A percentile compares a stretch with the other conserved stretches of the same genome.
These are phyloP conservation scores for Cataglyphis hispanica DNA, from an alignment of 1,140 invertebrate genomes.

Conservation along the genomic window DNA sequence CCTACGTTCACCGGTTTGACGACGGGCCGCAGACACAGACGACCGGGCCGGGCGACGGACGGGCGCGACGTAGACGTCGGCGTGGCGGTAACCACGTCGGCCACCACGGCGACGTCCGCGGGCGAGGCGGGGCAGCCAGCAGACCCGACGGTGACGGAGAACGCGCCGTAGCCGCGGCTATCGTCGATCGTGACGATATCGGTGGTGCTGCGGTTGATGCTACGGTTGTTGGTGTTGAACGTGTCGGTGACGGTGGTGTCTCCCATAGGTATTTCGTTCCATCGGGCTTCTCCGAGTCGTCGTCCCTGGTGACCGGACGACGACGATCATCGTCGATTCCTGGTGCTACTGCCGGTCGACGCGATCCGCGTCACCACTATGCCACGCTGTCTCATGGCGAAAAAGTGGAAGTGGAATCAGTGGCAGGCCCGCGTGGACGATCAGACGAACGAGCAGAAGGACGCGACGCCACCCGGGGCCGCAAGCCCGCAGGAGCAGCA, in stretches of 20 bases:
- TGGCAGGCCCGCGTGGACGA: conserved; percentile 91
- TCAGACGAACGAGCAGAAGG: conserved; percentile 74
- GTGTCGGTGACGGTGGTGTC: conserved; percentile 65
- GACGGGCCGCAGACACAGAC: conserved; percentile 50
- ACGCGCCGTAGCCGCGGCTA: conserved; percentile 45
- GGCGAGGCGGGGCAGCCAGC: conserved; percentile 15
- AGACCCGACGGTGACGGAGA: conserved; percentile 21
- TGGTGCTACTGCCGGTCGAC: conserved; percentile 6
- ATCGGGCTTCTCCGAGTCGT: conserved; percentile 1
- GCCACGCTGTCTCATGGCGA: conserved; percentile 96
- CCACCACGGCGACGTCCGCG: conserved; percentile 51
- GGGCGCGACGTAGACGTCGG: conserved; percentile 75
- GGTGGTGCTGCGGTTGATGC: conserved; percentile 63
- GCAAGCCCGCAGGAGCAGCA: conserved; percentile 57
- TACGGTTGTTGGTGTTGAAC: conserved; percentile 63
- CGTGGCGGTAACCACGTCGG: conserved; percentile 71
- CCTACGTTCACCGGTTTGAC: conserved; percentile 33
- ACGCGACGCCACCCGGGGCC: conserved; percentile 27
- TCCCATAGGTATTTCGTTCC: conserved; percentile 25
- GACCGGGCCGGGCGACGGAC: conserved; percentile 66
- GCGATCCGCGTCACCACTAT: conserved; percentile 82
- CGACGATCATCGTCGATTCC: conserved; percentile 8
- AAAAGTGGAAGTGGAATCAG: conserved; percentile 95
- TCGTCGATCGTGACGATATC: conserved; percentile 58
- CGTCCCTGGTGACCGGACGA: conserved; percentile 33